Evolutionary conservation across 1,140 invertebrate species (phyloP).

Genomic region (Colletes gigas): DNA sequence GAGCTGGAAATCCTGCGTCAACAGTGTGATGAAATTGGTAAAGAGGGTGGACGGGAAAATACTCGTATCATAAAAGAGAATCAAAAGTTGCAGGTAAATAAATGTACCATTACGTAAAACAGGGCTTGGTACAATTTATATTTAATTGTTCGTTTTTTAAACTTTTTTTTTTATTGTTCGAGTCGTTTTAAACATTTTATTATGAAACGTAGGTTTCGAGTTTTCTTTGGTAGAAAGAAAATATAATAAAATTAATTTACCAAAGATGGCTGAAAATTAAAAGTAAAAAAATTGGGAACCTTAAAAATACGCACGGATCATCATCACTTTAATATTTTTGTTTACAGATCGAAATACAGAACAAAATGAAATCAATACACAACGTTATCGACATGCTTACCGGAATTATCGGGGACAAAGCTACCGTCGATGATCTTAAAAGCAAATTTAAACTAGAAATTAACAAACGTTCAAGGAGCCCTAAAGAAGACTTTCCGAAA

Average conservation of each 20-base stretch:
- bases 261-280: too few relatives aligned
- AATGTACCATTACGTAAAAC: not conserved
- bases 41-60: conserved; percentile 84
- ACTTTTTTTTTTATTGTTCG: not conserved
- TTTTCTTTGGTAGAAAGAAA: too few relatives aligned
- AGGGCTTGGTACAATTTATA: not conserved
- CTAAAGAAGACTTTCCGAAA: conserved; percentile 76
- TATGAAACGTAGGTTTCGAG: too few relatives aligned
- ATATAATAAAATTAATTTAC: too few relatives aligned
- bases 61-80: conserved; percentile 89
- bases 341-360: conserved; percentile 89
- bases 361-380: conserved; percentile 90
- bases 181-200: too few relatives aligned
- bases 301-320: too few relatives aligned
- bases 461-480: conserved; percentile 72
- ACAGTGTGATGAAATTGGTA: conserved; percentile 87
- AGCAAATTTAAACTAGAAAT: conserved; percentile 75
- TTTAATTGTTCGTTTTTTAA: not conserved
- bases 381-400: conserved; percentile 93
- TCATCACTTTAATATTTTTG: conserved; percentile 2
- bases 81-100: conserved; percentile 88
- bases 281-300: too few relatives aligned
- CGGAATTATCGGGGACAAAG: conserved; percentile 88
- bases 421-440: conserved; percentile 77
- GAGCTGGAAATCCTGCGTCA: conserved; percentile 89